Evolutionary conservation across 1,140 invertebrate genomes (phyloP).

Genomic region (Metopolophium dirhodum): DNA sequence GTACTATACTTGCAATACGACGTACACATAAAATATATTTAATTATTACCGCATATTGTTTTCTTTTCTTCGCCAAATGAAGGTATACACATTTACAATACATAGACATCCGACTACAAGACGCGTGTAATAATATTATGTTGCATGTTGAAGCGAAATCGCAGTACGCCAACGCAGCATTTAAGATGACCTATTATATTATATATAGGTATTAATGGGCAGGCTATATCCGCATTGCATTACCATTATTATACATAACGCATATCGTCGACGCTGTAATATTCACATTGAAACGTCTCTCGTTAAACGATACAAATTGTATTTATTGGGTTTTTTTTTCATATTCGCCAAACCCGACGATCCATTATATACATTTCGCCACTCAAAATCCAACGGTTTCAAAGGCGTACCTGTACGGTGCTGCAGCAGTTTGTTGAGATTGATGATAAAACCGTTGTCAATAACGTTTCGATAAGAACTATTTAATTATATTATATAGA

Average conservation of each 20-base stretch:
- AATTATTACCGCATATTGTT: no score
- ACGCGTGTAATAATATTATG: background rate
- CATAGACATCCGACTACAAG: background rate
- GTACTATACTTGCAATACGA: background rate
- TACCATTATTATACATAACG: background rate
- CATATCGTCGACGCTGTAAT: background rate
- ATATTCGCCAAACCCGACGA: background rate
- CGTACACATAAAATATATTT: no score
- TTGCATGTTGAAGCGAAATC: background rate
- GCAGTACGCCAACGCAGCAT: background rate
- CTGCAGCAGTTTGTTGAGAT: no score
- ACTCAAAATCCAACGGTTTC: background rate
- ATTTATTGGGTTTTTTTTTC: background rate
- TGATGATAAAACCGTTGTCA: background rate
- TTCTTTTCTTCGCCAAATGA: no score
- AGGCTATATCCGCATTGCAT: background rate
- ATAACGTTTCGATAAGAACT: background rate
- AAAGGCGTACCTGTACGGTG: background rate
- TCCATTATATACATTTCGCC: background rate
- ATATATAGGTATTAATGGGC: background rate
- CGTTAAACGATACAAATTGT: background rate
- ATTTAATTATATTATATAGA: background rate
- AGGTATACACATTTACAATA: no score
- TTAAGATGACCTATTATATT: background rate
- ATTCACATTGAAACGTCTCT: no score